Base-by-base conservation (phyloP, 2,888 invertebrate genomes). In the Polyommatus iphigenia region DNA sequence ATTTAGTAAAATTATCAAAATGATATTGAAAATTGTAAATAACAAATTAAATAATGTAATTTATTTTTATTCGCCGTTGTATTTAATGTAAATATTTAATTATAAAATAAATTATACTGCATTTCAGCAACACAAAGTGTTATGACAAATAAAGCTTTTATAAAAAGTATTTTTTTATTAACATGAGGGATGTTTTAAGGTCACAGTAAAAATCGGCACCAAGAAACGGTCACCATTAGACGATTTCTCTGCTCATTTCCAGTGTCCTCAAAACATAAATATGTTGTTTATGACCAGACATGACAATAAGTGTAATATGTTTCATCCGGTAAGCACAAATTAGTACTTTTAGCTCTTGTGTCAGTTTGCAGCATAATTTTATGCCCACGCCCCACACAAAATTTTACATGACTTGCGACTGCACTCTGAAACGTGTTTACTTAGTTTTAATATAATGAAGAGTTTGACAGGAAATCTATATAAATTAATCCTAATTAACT, bases 121-220 rank as follows among this genome's bases (percentile, higher is more conserved):
- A 80, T 81, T 78, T 59, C 77, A 79, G 81, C 81, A 81, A 89
- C 90, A 90, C 91, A 87, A 89, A 89, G 90, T 91, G 88, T 91
- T 87, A 88, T 86, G 88, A 90, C 87, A 88, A 93, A 91, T 91
- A 92, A 92, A 92, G 92, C 92, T 92, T 92, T 87, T 89, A 90
- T 91, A 88, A 78, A 80, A 80, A 85, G 83, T 78, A 78, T 80
- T 80, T 78, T 83, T 82, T 84, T 80, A 82, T 87, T 85, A 13
- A 46, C 2, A 46, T 46, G 46, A 46, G 46, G 10, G 46, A 46
- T 46, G 3, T 41, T 29, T 29, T 46, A 46, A 10, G 46, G 10
- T 2, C 46, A 3, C 10, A 46, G 10, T 46, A 46, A 46, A 46
- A 46, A 46, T 46, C 46, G 46, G 10, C 10, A 46, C 46, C 46